Evolutionary conservation across 2,888 invertebrate genomes (phyloP).

Genomic region (Phasia obesa): DNA sequence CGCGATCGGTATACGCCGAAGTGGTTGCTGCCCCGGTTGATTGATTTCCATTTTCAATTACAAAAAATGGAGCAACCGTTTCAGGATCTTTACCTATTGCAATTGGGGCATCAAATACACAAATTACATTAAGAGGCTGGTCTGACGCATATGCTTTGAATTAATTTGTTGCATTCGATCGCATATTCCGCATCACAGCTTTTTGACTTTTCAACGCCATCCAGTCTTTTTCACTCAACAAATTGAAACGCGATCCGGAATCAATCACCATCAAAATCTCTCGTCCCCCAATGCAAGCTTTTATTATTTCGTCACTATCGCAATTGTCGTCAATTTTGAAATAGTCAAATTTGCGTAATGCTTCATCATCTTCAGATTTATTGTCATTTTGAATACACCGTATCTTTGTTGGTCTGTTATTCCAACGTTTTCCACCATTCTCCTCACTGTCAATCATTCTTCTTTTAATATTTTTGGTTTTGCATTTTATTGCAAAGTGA

Average conservation of each 20-base stretch:
- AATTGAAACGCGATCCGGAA: constrained; percentile 62
- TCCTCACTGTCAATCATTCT: constrained; percentile 8
- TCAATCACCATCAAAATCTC: constrained; percentile 53
- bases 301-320: constrained; percentile 45
- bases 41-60: constrained; percentile 49
- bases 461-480: constrained; percentile 41
- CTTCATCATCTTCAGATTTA: constrained; percentile 33
- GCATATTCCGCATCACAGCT: constrained; percentile 45
- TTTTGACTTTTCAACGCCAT: constrained; percentile 13
- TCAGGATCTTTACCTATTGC: not conserved
- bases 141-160: constrained; percentile 63
- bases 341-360: constrained; percentile 50
- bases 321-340: constrained; percentile 61
- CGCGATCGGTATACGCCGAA: no score
- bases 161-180: constrained; percentile 56
- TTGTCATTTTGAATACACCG: constrained; percentile 76
- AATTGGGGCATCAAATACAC: constrained; percentile 62
- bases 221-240: constrained; percentile 60
- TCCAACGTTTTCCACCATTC: not conserved
- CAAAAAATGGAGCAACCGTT: not conserved
- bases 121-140: constrained; percentile 43
- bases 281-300: constrained; percentile 36
- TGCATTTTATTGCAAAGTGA: constrained; percentile 60
- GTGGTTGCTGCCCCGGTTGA: no score
- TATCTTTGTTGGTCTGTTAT: not conserved